A percentile compares a stretch with the other conserved stretches of the same genome.
Evolutionary conservation across 1,140 invertebrate genomes (phyloP).

Genomic region (Drosophila dunni): DNA sequence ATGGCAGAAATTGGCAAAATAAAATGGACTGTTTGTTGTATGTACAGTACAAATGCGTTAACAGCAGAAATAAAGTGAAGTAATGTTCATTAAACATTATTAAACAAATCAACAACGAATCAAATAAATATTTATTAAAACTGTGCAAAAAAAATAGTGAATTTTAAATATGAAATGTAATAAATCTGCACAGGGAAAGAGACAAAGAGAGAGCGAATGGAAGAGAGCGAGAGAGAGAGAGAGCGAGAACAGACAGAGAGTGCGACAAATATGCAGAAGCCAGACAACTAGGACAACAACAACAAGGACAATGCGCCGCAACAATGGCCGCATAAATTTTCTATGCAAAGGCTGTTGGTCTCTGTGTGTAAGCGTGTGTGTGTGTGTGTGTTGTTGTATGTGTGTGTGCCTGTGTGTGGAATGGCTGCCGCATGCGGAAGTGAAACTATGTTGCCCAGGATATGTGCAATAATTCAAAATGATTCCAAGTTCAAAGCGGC

Average conservation of each 20-base stretch:
- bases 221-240: conserved; percentile 15
- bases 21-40: conserved; percentile 37
- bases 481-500: conserved; percentile 84
- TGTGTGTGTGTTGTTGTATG: conserved; percentile 19
- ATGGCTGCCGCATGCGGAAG: conserved; percentile 77
- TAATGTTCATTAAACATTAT: conserved; percentile 67
- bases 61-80: conserved; percentile 35
- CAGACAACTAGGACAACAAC: conserved; percentile 78
- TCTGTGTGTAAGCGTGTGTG: conserved; percentile 29
- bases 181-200: conserved; percentile 40
- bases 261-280: conserved; percentile 76
- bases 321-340: conserved; percentile 82
- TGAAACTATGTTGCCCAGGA: conserved; percentile 82
- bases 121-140: conserved; percentile 52
- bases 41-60: conserved; percentile 43
- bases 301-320: conserved; percentile 74
- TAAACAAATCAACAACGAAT: conserved; percentile 46
- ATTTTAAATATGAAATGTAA: conserved; percentile 34
- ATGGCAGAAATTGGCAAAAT: conserved; percentile 52
- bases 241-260: conserved; percentile 60
- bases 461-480: conserved; percentile 83
- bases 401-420: conserved; percentile 32
- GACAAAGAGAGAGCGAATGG: background rate
- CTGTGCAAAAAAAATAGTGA: conserved; percentile 37
- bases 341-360: conserved; percentile 60